Evolutionary conservation across 1,140 invertebrate species (phyloP).

Genomic region (Brachionus rotundiformis): DNA sequence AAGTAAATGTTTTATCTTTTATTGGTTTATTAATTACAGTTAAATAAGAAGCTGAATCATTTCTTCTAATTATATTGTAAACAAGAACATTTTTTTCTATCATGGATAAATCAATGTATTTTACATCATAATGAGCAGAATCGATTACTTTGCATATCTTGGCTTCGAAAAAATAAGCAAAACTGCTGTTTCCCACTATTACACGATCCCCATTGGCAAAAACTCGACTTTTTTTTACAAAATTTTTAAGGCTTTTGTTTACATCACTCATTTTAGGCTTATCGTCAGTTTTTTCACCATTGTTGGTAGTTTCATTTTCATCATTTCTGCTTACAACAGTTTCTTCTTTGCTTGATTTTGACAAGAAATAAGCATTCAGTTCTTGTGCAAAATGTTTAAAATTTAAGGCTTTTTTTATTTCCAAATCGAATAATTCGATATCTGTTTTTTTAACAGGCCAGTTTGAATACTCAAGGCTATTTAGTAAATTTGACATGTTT

Average conservation of each 20-base stretch:
- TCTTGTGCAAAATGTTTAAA: background rate
- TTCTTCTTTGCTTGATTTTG: background rate
- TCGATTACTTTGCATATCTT: conserved; percentile 25
- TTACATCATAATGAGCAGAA: conserved; percentile 23
- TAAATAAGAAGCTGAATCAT: conserved; percentile 3
- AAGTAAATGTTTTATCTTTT: background rate
- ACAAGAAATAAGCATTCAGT: background rate
- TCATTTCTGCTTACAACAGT: background rate
- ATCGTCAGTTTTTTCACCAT: background rate
- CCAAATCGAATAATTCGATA: conserved; percentile 26
- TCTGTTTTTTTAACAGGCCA: conserved; percentile 46
- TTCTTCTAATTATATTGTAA: conserved; percentile 19
- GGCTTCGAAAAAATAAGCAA: conserved; percentile 7
- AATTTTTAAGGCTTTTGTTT: background rate
- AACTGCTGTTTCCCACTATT: background rate
- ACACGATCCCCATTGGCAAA: background rate
- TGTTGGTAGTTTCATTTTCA: background rate
- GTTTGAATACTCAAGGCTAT: conserved; percentile 21
- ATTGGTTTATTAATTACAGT: background rate
- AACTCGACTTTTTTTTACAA: background rate
- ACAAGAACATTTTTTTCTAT: background rate
- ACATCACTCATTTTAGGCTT: background rate
- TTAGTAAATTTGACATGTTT: background rate
- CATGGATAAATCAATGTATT: background rate
- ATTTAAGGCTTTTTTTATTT: conserved; percentile 8